phyloP scores from a whole-genome alignment of 2,888 invertebrate genomes.

The Leptopilina drosophilae region DNA sequence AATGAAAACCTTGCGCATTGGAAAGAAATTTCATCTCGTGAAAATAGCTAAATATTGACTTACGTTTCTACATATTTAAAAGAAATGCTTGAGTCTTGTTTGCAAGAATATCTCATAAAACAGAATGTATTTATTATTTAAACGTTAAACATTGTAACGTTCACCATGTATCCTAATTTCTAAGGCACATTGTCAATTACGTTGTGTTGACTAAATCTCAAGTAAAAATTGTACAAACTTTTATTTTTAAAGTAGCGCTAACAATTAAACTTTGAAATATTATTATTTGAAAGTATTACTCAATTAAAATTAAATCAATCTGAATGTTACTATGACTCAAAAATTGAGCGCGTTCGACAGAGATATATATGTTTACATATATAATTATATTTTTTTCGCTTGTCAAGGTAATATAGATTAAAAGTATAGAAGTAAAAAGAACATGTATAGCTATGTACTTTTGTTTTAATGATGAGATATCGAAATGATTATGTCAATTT shows the following conservation, averaged over 20 bases:
- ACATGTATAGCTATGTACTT: conserved; percentile 53
- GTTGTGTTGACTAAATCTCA: conserved; percentile 24
- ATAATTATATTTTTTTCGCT: conserved; percentile 11
- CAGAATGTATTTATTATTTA: conserved; percentile 16
- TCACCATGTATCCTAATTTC: not conserved
- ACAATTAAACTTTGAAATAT: no score
- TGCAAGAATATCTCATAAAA: conserved; percentile 17
- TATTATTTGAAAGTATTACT: no score
- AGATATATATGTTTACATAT: not conserved
- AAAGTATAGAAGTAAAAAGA: conserved; percentile 39
- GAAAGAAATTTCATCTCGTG: not conserved
- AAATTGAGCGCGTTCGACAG: conserved; percentile 52
- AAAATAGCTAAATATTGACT: not conserved
- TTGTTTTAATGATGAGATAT: conserved; percentile 44
- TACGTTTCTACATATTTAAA: conserved; percentile 6
- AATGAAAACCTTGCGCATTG: not conserved
- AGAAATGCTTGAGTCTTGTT: conserved; percentile 35
- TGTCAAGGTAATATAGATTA: not conserved
- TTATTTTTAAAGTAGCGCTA: not conserved
- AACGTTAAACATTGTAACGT: conserved; percentile 9
- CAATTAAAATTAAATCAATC: not conserved
- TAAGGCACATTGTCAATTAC: conserved; percentile 10
- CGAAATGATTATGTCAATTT: not conserved
- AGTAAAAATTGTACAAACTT: conserved; percentile 18
- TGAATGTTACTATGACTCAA: conserved; percentile 72